Conservation (phyloP, 2,113 vertebrate species). For the Heterochromis multidens region DNA sequence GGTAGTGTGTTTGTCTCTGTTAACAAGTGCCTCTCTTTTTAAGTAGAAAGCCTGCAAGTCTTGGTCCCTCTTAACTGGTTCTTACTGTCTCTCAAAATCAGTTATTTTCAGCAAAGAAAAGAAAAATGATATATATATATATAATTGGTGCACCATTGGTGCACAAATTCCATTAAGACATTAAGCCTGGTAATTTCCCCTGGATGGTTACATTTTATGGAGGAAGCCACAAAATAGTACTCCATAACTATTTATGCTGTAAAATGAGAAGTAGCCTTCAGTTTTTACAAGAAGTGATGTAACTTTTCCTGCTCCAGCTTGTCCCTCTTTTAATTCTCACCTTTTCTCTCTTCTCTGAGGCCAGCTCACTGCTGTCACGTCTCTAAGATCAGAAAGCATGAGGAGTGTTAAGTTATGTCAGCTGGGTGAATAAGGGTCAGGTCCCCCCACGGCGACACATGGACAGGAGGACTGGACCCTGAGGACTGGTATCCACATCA, state of each 20-base stretch:
- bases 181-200: background rate
- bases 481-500: constrained; percentile 42
- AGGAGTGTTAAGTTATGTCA: background rate
- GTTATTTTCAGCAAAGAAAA: background rate
- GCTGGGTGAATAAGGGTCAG: constrained; percentile 13
- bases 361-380: background rate
- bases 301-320: background rate
- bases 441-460: background rate
- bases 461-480: constrained; percentile 6
- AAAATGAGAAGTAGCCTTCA: background rate
- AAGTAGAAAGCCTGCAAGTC: background rate
- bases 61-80: background rate
- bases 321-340: background rate
- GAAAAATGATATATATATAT: background rate
- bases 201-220: background rate
- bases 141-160: background rate
- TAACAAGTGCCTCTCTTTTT: background rate
- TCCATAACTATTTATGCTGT: background rate
- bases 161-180: background rate
- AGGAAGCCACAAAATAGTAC: background rate
- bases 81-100: background rate
- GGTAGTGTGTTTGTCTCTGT: background rate
- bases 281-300: background rate
- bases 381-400: constrained; percentile 1
- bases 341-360: background rate